Evolutionary conservation across 2,113 vertebrate genomes (phyloP), one percentile per base, ranked within the genome.

Genomic region (Miniopterus natalensis): DNA sequence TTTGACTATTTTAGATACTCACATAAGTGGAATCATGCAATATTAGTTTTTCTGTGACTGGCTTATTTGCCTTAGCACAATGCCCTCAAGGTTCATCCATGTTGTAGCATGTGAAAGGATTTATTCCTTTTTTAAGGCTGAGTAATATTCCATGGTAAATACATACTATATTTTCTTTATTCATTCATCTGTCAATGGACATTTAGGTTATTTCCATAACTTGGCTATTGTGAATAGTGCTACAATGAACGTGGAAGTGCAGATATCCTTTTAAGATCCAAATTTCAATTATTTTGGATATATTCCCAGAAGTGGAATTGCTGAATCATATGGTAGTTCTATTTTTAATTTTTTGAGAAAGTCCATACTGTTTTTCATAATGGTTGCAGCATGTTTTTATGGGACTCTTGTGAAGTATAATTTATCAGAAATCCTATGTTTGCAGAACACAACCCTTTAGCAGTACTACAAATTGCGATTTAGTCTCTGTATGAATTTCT

Each of bases 261-360:
- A 86, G 6, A 7, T 40, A 61, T 51, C 63, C n/a, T 42, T 73
- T 73, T 53, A 13, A 68, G 55, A 55, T 47, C 63, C 47, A 81
- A 21, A 42, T 47, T 95, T 94, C 51, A 83, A 8, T 92, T 74
- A 42, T 94, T 90, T 90, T 92, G 68, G 36, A 90, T 83, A 29
- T 81, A 68, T 71, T 57, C 20, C 25, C 17, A 73, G 40, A 86
- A 87, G 12, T 94, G 18, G 65, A 42, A 84, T 90, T 74, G 36
- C 71, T 94, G 27, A 47, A 55, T 92, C 63, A 63, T 47, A 65
- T 86, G 68, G 55, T 81, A 78, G 18, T 86, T 89, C 31, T 85
- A 80, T 80, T 92, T 92, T 90, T 29, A 74, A 13, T 80, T 85
- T 86, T 91, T 93, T 29, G 27, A 87, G n/a, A 71, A 85, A 13